Evolutionary conservation across 1,140 invertebrate genomes (phyloP).

Genomic region (Drosophila mojavensis): DNA sequence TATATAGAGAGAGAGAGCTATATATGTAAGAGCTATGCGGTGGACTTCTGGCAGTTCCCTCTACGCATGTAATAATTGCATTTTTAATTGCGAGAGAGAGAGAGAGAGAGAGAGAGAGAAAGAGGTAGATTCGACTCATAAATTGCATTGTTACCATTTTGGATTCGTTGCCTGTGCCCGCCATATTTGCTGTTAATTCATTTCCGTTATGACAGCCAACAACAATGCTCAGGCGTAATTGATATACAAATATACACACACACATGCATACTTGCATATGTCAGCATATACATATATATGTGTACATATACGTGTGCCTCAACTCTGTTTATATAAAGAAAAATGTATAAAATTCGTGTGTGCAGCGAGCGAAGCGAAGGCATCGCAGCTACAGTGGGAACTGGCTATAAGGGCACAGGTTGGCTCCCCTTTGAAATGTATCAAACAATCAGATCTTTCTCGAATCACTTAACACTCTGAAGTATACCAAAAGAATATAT

Average conservation of each 20-base stretch:
- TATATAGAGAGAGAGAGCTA: no score
- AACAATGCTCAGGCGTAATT: slow-evolving; percentile 59
- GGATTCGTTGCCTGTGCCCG: slow-evolving; percentile 10
- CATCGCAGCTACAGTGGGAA: slow-evolving; percentile 14
- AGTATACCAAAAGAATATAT: no score
- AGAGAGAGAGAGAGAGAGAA: no score
- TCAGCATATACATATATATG: slow-evolving; percentile 12
- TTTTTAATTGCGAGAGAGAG: slow-evolving; percentile 61
- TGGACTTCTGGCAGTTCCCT: background rate
- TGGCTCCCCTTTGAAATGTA: no score
- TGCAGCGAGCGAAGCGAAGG: slow-evolving; percentile 27
- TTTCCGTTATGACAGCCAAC: slow-evolving; percentile 73
- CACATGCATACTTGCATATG: slow-evolving; percentile 32
- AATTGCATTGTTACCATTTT: slow-evolving; percentile 45
- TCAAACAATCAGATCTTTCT: no score
- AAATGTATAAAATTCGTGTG: slow-evolving; percentile 51
- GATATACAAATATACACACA: slow-evolving; percentile 70
- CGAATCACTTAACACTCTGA: no score
- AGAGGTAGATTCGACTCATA: slow-evolving; percentile 36
- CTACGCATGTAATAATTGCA: slow-evolving; percentile 58
- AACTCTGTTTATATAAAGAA: slow-evolving; percentile 37
- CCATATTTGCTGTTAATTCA: slow-evolving; percentile 79
- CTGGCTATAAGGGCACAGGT: background rate
- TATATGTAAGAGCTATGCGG: no score
- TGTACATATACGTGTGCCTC: background rate